Percentiles rank a stretch among this genome's conserved stretches.
phyloP scores from a whole-genome alignment of 2,888 invertebrate genomes.

The Protonemura montana region DNA sequence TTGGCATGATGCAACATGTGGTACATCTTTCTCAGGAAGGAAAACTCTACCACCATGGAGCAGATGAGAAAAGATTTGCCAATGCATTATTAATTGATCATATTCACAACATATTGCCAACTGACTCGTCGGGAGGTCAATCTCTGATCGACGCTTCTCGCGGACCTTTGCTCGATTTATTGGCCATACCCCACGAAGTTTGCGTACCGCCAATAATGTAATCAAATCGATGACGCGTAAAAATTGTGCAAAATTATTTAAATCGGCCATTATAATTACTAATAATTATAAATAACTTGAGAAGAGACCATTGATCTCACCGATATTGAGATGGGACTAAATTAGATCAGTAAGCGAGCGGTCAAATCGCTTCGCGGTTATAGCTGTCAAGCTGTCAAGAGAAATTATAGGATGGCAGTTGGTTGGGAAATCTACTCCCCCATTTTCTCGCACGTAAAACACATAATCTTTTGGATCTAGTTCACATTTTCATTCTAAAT shows the following conservation, averaged over 20 bases:
- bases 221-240: not conserved
- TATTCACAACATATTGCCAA: not conserved
- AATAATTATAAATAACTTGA: not conserved
- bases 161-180: not conserved
- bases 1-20: not conserved
- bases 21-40: conserved; percentile 7
- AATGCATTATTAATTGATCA: not conserved
- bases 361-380: not conserved
- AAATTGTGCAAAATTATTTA: not conserved
- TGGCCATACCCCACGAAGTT: not conserved
- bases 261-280: not conserved
- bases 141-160: not conserved
- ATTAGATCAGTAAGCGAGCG: not conserved
- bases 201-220: not conserved
- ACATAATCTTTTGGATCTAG: not conserved
- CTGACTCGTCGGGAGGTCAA: not conserved
- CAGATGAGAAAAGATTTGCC: not conserved
- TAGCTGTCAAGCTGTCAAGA: too few species aligned
- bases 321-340: not conserved
- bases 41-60: not conserved
- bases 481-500: not conserved
- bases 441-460: not conserved
- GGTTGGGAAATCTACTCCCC: not conserved
- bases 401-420: not conserved
- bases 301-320: not conserved